Percentiles rank a stretch among this genome's conserved stretches.
Evolutionary conservation across 2,888 invertebrate species (phyloP).

Genomic region (Xylophagus ater): DNA sequence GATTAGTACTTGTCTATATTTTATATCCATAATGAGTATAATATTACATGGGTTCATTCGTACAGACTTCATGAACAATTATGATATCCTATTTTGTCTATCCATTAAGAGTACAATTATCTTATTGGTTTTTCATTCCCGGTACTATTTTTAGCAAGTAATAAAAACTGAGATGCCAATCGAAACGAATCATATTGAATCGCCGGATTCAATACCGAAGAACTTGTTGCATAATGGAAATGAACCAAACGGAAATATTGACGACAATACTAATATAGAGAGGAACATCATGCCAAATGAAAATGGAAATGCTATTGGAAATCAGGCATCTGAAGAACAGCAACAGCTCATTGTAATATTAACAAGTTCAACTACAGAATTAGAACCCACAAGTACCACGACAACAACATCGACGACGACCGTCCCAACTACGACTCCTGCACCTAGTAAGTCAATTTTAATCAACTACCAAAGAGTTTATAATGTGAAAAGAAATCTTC

Average conservation of each 20-base stretch:
- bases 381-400: conserved; percentile 41
- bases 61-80: too few relatives aligned
- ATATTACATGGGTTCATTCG: too few relatives aligned
- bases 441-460: conserved; percentile 42
- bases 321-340: conserved; percentile 32
- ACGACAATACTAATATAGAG: conserved; percentile 4
- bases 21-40: too few relatives aligned
- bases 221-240: conserved; percentile 33
- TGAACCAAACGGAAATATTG: conserved; percentile 37
- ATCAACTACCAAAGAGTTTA: too few relatives aligned
- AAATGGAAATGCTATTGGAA: conserved; percentile 15
- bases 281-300: too few relatives aligned
- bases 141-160: conserved; percentile 2
- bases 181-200: conserved; percentile 38
- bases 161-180: conserved; percentile 25
- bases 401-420: conserved; percentile 48
- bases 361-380: conserved; percentile 41
- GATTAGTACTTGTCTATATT: too few relatives aligned
- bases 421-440: conserved; percentile 45
- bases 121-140: background rate
- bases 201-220: conserved; percentile 35
- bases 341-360: conserved; percentile 35
- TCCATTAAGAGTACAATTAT: too few relatives aligned
- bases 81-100: too few relatives aligned
- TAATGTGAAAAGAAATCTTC: too few relatives aligned